Conservation (phyloP, 2,888 invertebrate species). For the Nineta flava region DNA sequence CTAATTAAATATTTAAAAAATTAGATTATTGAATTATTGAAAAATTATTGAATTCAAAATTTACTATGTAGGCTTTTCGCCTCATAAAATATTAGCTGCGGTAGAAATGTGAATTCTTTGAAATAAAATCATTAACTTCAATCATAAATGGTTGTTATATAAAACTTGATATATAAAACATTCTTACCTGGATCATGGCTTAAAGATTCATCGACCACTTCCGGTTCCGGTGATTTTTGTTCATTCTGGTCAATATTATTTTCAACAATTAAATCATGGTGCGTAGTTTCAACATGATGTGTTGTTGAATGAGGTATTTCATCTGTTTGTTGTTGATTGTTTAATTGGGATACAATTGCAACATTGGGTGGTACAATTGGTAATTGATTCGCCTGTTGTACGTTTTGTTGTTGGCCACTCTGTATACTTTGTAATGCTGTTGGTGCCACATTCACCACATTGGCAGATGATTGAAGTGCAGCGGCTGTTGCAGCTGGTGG, state of each 20-base stretch:
- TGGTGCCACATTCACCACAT: conserved; percentile 6
- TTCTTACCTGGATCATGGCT: conserved; percentile 9
- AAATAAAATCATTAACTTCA: too few species aligned
- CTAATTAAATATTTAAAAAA: too few species aligned
- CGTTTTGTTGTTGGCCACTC: not conserved
- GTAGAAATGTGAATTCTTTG: too few species aligned
- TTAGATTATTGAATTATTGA: too few species aligned
- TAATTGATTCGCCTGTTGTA: conserved; percentile 10
- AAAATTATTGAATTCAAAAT: too few species aligned
- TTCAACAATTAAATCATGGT: conserved; percentile 15
- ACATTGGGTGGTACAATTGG: not conserved
- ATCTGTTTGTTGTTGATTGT: not conserved
- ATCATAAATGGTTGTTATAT: too few species aligned
- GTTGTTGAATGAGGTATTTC: conserved; percentile 11
- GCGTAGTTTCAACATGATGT: conserved; percentile 16
- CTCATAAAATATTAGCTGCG: too few species aligned
- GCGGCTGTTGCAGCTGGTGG: conserved; percentile 15
- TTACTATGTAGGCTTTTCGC: too few species aligned
- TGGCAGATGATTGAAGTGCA: not conserved
- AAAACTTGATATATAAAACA: too few species aligned
- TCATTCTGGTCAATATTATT: conserved; percentile 16
- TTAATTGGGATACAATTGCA: not conserved
- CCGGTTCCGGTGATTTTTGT: conserved; percentile 14
- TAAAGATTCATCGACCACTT: conserved; percentile 4
- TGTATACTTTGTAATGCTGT: conserved; percentile 18